Conservation (phyloP, 2,888 invertebrate species). For the Pyrocoelia pectoralis region DNA sequence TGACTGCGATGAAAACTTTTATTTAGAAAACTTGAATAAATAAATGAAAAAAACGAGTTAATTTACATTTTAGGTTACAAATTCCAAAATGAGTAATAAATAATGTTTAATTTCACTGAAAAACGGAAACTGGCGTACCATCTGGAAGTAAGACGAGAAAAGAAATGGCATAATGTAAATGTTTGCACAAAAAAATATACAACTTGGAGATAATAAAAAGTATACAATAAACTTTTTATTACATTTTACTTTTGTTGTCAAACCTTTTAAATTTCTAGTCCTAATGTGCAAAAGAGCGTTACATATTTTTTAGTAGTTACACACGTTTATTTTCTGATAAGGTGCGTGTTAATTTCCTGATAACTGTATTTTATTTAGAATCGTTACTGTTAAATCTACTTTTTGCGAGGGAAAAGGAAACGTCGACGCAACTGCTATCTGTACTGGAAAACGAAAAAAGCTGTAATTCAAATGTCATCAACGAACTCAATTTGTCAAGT, state of each 20-base stretch:
- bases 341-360: background rate
- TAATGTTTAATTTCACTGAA: background rate
- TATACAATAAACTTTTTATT: background rate
- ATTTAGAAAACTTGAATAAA: no score
- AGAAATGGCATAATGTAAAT: background rate
- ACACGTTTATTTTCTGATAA: background rate
- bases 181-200: background rate
- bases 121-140: background rate
- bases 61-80: no score
- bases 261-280: background rate
- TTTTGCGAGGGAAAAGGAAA: background rate
- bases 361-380: background rate
- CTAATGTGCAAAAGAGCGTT: background rate
- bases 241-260: background rate
- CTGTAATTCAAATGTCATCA: background rate
- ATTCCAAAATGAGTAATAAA: no score
- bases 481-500: background rate
- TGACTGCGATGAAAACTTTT: no score
- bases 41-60: no score
- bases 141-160: no score
- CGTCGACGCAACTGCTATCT: background rate
- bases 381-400: background rate
- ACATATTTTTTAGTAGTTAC: background rate
- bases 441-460: background rate
- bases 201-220: background rate